A percentile compares a stretch with the other conserved stretches of the same genome.
These are phyloP conservation scores for Corythornis vintsioides DNA, from an alignment of 2,113 vertebrate species.

Conservation along the genomic window DNA sequence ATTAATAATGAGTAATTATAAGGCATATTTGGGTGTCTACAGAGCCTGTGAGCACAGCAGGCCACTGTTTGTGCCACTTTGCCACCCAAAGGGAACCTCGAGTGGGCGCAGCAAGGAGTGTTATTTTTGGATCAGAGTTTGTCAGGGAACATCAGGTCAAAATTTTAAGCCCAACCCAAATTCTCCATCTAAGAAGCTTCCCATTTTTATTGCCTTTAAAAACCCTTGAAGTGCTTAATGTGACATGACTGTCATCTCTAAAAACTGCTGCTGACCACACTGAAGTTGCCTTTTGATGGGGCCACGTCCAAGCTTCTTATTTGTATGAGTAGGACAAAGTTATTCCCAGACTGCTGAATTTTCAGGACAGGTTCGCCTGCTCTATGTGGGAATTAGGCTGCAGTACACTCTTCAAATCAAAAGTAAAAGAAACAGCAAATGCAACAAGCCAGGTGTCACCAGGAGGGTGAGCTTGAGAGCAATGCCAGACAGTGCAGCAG, in stretches of 20 bases:
- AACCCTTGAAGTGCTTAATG: not conserved
- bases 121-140: not conserved
- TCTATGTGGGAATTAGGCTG: not conserved
- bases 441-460: not conserved
- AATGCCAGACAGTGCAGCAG: not conserved
- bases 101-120: not conserved
- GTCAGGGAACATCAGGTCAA: not conserved
- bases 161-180: not conserved
- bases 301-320: not conserved
- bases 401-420: rapidly evolving
- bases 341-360: not conserved
- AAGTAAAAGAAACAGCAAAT: not conserved
- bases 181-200: not conserved
- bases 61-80: not conserved
- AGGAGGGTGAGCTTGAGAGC: not conserved
- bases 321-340: not conserved
- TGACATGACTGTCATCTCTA: not conserved
- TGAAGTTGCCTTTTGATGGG: not conserved
- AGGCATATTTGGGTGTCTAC: not conserved
- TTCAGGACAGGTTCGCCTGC: not conserved
- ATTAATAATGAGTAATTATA: not conserved
- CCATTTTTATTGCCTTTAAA: not conserved
- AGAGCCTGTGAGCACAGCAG: rapidly evolving
- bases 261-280: not conserved
- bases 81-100: not conserved